Percentiles rank a stretch among this genome's conserved stretches.
phyloP scores from a whole-genome alignment of 2,888 invertebrate genomes.

The Prostheceraeus crozeri region DNA sequence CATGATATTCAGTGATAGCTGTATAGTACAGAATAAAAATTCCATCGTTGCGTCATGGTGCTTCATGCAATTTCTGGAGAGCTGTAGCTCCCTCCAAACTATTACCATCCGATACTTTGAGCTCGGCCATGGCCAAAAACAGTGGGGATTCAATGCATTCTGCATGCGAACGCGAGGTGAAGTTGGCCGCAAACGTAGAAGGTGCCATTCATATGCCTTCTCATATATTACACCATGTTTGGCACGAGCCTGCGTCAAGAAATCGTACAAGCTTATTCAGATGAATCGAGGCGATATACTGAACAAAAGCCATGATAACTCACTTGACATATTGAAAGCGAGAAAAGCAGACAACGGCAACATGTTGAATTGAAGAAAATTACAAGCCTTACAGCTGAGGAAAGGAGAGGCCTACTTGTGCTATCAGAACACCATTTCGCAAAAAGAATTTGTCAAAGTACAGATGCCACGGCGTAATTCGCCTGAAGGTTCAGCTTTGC shows the following conservation, averaged over 20 bases:
- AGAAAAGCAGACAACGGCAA: too few species aligned
- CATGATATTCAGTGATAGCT: too few species aligned
- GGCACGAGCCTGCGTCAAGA: not conserved
- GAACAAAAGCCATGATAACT: slow-evolving; percentile 18
- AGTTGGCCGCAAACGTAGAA: not conserved
- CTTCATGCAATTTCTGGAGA: not conserved
- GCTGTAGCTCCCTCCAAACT: not conserved
- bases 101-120: slow-evolving; percentile 28
- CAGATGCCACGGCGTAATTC: too few species aligned
- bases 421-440: too few species aligned
- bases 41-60: slow-evolving; percentile 13
- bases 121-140: slow-evolving; percentile 17
- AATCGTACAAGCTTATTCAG: slow-evolving; percentile 3
- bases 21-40: slow-evolving; percentile 34
- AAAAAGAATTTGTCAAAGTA: too few species aligned
- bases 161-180: not conserved
- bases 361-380: too few species aligned
- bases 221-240: not conserved
- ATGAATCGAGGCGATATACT: slow-evolving; percentile 2
- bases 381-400: too few species aligned
- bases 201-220: slow-evolving; percentile 16
- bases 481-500: too few species aligned
- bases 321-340: too few species aligned
- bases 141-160: slow-evolving; percentile 28
- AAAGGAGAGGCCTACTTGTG: too few species aligned